Evolutionary conservation across 2,888 invertebrate species (phyloP).

Genomic region (Mycalesis mineus): DNA sequence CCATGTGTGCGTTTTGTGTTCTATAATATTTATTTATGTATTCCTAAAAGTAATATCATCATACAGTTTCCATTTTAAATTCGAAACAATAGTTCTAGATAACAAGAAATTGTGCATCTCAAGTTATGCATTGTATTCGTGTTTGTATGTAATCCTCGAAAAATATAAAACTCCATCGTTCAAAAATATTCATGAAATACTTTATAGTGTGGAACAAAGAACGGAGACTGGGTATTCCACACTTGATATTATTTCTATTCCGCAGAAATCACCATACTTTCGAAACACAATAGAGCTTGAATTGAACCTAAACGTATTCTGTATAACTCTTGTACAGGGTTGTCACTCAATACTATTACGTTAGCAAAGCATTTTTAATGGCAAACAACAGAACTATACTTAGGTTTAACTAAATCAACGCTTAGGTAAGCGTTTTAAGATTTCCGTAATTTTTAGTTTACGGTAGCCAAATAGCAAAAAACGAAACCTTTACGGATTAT

Average conservation of each 20-base stretch:
- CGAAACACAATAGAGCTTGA: conserved; percentile 13
- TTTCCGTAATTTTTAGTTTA: no score
- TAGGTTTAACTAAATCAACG: no score
- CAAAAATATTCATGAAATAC: conserved; percentile 1
- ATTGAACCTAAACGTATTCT: conserved; percentile 18
- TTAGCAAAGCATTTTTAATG: no score
- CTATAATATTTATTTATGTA: no score
- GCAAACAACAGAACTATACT: no score
- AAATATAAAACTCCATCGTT: not conserved
- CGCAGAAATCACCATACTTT: conserved; percentile 18
- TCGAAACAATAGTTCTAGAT: not conserved
- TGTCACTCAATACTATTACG: not conserved
- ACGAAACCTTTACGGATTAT: no score
- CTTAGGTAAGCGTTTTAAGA: no score
- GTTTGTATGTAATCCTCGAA: not conserved
- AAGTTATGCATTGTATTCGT: not conserved
- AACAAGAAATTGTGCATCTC: not conserved
- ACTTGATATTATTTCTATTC: conserved; percentile 20
- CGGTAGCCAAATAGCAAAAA: no score
- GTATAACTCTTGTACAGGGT: not conserved
- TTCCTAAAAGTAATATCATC: no score
- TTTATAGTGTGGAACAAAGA: conserved; percentile 8
- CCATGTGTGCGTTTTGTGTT: no score
- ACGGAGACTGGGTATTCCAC: not conserved
- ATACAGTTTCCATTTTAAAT: no score